phyloP scores from a whole-genome alignment of 2,888 invertebrate genomes.

The Amphipyra tragopoginis region DNA sequence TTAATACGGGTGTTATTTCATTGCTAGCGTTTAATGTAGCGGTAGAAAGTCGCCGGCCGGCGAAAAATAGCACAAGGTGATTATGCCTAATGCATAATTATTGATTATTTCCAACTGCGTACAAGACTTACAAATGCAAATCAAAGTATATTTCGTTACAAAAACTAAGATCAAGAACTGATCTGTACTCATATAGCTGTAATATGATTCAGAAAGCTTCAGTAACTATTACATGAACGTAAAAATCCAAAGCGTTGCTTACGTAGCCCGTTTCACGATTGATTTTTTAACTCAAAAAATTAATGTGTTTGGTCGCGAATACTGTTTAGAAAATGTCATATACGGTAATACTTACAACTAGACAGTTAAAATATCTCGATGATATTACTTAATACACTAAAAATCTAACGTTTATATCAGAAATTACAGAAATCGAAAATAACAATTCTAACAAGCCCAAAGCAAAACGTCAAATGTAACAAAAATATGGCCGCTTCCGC shows the following conservation, averaged over 20 bases:
- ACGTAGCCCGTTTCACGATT: constrained; percentile 45
- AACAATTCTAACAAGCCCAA: too few relatives aligned
- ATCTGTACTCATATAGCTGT: background rate
- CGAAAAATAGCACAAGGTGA: constrained; percentile 21
- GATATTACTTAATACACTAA: too few relatives aligned
- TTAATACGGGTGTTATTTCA: constrained; percentile 14
- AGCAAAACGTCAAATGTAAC: too few relatives aligned
- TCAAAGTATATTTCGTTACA: background rate
- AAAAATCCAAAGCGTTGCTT: constrained; percentile 34
- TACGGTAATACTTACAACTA: constrained; percentile 33
- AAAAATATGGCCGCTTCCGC: too few relatives aligned
- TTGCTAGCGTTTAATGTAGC: background rate
- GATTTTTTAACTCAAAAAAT: constrained; percentile 14
- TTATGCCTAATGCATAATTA: constrained; percentile 20
- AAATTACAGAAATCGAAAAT: too few relatives aligned
- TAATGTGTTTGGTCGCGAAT: background rate
- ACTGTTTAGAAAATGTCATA: background rate
- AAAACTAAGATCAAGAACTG: background rate
- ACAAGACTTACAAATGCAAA: background rate
- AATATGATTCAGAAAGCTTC: background rate
- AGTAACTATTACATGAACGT: background rate
- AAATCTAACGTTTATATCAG: too few relatives aligned
- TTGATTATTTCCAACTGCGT: constrained; percentile 22
- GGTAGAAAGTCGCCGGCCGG: constrained; percentile 46
- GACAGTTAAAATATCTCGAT: background rate